Percentiles rank a stretch among this genome's conserved stretches.
These are phyloP conservation scores for Helogale parvula DNA, from an alignment of 2,113 vertebrate species.

Conservation along the genomic window DNA sequence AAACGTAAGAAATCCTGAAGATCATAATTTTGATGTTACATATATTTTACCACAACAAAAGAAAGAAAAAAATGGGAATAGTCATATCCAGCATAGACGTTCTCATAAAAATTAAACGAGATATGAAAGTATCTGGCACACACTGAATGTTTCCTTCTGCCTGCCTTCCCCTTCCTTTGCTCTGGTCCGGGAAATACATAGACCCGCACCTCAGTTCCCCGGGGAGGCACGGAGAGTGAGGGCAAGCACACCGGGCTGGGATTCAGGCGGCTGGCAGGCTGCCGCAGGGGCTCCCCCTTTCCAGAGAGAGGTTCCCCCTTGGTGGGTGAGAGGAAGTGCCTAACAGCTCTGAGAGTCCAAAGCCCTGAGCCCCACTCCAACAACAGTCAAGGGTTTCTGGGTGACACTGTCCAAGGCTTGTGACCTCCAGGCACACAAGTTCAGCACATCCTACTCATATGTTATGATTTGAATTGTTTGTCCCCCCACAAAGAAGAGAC, in stretches of 20 bases:
- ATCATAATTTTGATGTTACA: neutral
- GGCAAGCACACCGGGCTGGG: neutral
- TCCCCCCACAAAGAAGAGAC: accelerated
- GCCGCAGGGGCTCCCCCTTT: neutral
- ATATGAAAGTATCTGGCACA: neutral
- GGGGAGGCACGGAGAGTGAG: accelerated
- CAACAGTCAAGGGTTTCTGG: neutral
- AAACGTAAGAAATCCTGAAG: neutral
- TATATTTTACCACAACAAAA: neutral
- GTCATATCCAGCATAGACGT: neutral
- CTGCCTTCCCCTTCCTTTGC: neutral
- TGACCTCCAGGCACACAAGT: neutral
- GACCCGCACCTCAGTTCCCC: neutral
- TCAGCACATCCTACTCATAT: neutral
- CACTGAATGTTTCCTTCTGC: neutral
- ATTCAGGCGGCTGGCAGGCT: neutral
- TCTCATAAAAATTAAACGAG: neutral
- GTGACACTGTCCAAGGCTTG: neutral
- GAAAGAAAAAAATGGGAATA: neutral
- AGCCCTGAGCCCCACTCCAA: neutral
- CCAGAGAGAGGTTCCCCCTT: neutral
- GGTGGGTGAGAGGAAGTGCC: neutral
- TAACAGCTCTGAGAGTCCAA: neutral
- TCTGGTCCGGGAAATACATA: accelerated
- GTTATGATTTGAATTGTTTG: neutral